Base-by-base conservation (phyloP, 2,888 invertebrate species). In the Gisinianus flammeolus region DNA sequence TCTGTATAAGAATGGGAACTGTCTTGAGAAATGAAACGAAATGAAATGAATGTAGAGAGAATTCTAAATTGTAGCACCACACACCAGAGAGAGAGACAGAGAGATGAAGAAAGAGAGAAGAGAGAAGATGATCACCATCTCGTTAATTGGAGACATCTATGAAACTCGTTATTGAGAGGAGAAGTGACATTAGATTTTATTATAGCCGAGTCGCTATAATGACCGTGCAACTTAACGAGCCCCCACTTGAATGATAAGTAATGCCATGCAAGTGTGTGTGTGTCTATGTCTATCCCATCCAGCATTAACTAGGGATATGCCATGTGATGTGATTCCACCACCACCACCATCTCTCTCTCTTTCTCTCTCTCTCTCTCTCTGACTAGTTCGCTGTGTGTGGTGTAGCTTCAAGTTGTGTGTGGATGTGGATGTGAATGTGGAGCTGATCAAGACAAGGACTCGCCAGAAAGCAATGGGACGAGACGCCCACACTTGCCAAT, bases 91-190 rank as follows among this genome's bases (percentile, higher is more conserved):
- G 33, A 54, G 68, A 73, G 71, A 78, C 44, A 74, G 69, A 79
- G 56, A 64, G 77, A 64, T 72, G 22, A 31, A 31, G 58, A 28
- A n/a, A 67, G 58, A 67, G 35, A 33, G 67, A 58, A 72, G 54
- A 72, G 69, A 54, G 66, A 70, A 58, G 73, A 68, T 78, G 80
- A 81, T 80, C 79, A 75, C 79, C 79, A 79, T 80, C 81, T 79
- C 77, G 81, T 80, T 81, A 81, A 81, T 81, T 81, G 79, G 79
- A 81, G 79, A 81, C 79, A 76, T 79, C 81, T 81, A 79, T 81
- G 81, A 79, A 81, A 79, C 81, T 81, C 81, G 80, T 81, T 81
- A 81, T 80, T 80, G 81, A 80, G 81, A 81, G 75, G 77, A 80
- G 79, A 79, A 79, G 77, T 75, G 79, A 81, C 80, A 76, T 81